A percentile compares a stretch with the other conserved stretches of the same genome.
These are phyloP conservation scores for Apis florea DNA, from an alignment of 1,140 invertebrate genomes.

Conservation along the genomic window DNA sequence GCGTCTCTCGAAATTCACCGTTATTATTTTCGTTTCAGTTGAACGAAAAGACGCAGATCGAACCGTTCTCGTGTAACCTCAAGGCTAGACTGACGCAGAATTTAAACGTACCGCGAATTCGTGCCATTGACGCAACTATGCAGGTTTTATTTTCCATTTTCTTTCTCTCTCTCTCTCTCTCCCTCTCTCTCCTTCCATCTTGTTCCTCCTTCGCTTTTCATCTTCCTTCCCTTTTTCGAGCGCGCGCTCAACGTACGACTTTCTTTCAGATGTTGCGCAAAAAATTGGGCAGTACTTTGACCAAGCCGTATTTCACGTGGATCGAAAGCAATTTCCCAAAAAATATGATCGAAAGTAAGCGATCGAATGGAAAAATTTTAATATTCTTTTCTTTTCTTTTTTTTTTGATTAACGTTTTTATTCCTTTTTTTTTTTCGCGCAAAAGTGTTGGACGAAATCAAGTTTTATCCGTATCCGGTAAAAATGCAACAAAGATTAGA, in stretches of 20 bases:
- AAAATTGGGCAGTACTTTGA: constrained; percentile 55
- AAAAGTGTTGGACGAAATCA: constrained; percentile 60
- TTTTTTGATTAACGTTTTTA: neutral
- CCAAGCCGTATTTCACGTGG: constrained; percentile 69
- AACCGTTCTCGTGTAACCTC: constrained; percentile 59
- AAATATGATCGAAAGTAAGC: constrained; percentile 57
- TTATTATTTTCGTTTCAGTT: constrained; percentile 52
- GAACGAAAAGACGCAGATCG: constrained; percentile 59
- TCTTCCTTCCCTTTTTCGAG: neutral
- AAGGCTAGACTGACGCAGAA: constrained; percentile 51
- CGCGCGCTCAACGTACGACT: neutral
- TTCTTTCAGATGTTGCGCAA: constrained; percentile 62
- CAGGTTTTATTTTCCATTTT: constrained; percentile 47
- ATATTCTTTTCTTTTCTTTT: too few species aligned
- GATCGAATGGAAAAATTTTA: neutral
- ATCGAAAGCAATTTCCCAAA: constrained; percentile 60
- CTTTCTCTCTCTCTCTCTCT: neutral
- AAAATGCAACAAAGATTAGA: constrained; percentile 62
- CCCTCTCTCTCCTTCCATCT: too few species aligned
- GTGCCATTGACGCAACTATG: constrained; percentile 54
- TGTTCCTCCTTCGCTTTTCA: neutral
- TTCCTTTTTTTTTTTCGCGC: constrained; percentile 29
- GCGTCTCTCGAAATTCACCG: neutral
- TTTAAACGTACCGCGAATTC: constrained; percentile 23
- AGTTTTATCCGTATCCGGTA: constrained; percentile 69